These are phyloP conservation scores for Phyllostomus discolor DNA, from an alignment of 2,113 vertebrate genomes.

Conservation along the genomic window DNA sequence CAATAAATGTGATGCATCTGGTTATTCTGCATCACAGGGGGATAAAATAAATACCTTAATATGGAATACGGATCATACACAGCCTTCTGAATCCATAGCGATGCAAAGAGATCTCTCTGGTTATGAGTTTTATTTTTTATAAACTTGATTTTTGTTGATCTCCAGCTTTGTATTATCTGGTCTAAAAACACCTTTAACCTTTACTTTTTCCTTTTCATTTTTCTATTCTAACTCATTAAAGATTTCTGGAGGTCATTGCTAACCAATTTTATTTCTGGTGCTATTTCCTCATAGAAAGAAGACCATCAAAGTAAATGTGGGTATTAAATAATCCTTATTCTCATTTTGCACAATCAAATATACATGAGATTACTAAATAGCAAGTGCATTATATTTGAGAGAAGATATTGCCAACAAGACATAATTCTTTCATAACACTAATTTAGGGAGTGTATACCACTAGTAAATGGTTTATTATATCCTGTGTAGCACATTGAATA, in stretches of 20 bases:
- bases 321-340: neutral
- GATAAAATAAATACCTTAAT: neutral
- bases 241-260: neutral
- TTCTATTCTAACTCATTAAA: constrained; percentile 8
- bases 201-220: neutral
- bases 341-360: constrained; percentile 37
- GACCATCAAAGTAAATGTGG: neutral
- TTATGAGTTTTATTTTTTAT: neutral
- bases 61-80: neutral
- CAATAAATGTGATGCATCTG: neutral
- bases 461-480: neutral
- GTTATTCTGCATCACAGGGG: neutral
- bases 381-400: neutral
- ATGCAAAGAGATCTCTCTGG: neutral
- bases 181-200: neutral
- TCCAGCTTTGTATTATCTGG: neutral
- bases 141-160: neutral
- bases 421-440: neutral
- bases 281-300: neutral
- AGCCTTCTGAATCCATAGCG: neutral
- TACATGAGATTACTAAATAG: neutral
- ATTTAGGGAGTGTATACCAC: neutral
- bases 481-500: neutral
- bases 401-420: neutral
- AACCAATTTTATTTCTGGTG: neutral